Base-by-base conservation (phyloP, 2,113 vertebrate genomes). In the Eurystomus gularis region DNA sequence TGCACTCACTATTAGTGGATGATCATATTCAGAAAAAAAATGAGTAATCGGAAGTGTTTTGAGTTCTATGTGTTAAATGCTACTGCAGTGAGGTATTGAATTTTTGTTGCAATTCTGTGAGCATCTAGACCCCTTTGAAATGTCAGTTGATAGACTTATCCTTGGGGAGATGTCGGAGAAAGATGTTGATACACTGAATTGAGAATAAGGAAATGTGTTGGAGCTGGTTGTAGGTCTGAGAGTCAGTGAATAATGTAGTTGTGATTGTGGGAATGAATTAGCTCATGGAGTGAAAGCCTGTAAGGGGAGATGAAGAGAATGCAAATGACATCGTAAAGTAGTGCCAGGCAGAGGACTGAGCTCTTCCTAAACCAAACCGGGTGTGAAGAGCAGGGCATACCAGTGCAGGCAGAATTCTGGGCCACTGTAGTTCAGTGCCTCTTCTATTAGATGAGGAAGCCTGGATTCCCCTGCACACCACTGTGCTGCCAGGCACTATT, bases 81-180 rank as follows among this genome's bases (percentile, higher is more conserved):
- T 73, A 26, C 24, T 85, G 21, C 75, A 31, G 49, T 1, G 21
- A 88, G 37, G 33, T 55, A 24, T 31, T 44, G 40, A 75, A 60
- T 54, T 95, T 28, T 83, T 26, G 62, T 57, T 51, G 26, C 31
- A 64, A 68, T 92, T 94, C 91, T 0, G 5, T 13, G 42, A 54
- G 39, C 57, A 44, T 71, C 42, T 15, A 52, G 48, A 26, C 20
- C 35, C 55, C 42, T 89, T 79, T 84, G 81, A 85, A 93, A 76
- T 89, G 25, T 86, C 28, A 3, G 33, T 3, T 94, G 89, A 81
- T 72, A 65, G 62, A 19, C 24, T 4, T 6, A 11, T 91, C 86
- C 73, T 39, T 9, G 35, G 81, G 66, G 93, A 96, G 31, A 18
- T 91, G 73, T 84, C 94, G 91, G 73, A 57, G 79, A 66, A 82